Evolutionary conservation across 2,113 vertebrate genomes (phyloP).

Genomic region (Ursus arctos): DNA sequence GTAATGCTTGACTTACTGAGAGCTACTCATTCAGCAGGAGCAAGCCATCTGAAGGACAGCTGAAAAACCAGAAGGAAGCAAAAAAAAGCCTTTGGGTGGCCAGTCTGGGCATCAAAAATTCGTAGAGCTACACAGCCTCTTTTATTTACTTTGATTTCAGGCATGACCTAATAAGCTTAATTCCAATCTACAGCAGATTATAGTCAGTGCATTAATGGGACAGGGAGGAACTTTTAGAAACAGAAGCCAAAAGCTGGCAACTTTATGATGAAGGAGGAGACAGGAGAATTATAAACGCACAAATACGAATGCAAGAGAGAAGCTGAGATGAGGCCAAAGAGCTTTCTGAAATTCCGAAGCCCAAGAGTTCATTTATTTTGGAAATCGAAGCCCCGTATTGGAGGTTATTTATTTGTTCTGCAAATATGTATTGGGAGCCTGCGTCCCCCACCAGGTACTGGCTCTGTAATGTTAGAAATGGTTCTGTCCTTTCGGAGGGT

Average conservation of each 20-base stretch:
- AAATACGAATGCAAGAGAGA: background rate
- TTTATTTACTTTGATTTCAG: background rate
- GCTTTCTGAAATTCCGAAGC: background rate
- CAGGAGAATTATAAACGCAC: background rate
- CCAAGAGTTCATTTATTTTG: background rate
- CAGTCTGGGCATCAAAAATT: background rate
- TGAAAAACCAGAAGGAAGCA: background rate
- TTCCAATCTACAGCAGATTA: slow-evolving; percentile 4
- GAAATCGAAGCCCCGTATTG: background rate
- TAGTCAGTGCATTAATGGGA: background rate
- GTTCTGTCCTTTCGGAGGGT: background rate
- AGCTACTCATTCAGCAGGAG: background rate
- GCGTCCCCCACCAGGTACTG: background rate
- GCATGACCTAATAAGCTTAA: background rate
- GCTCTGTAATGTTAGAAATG: background rate
- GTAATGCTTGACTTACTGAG: background rate
- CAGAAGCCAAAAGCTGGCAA: slow-evolving; percentile 40
- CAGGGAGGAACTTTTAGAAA: slow-evolving; percentile 16
- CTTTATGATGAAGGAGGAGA: background rate
- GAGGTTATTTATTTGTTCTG: slow-evolving; percentile 3
- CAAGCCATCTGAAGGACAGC: background rate
- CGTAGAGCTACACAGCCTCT: background rate
- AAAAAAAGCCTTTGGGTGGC: background rate
- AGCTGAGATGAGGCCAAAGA: background rate
- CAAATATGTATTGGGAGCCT: background rate